Percentiles rank a stretch among this genome's conserved stretches.
Evolutionary conservation across 1,140 invertebrate species (phyloP).

Genomic region (Hestina assimilis): DNA sequence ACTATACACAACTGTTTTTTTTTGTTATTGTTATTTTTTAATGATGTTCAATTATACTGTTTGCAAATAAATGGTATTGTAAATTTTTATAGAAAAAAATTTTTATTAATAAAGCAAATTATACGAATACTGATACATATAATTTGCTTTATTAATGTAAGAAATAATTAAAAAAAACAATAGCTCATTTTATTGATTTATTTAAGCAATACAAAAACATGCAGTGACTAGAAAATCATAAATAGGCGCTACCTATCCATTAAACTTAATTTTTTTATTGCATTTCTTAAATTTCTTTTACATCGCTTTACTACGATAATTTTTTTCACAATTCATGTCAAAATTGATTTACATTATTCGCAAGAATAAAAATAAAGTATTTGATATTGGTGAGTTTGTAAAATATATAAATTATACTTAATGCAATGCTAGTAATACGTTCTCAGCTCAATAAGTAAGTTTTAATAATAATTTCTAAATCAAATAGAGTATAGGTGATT

Average conservation of each 20-base stretch:
- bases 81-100: no score
- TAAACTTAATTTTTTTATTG: constrained; percentile 28
- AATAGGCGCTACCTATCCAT: constrained; percentile 41
- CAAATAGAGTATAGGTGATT: neutral
- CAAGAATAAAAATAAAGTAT: neutral
- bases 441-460: no score
- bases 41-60: no score
- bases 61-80: no score
- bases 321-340: constrained; percentile 2
- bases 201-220: constrained; percentile 39
- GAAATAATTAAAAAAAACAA: constrained; percentile 48
- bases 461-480: no score
- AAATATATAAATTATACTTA: neutral
- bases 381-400: neutral
- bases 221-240: constrained; percentile 67
- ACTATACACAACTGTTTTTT: no score
- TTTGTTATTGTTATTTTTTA: no score
- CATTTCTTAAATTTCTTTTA: constrained; percentile 21
- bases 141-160: neutral
- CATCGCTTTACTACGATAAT: constrained; percentile 18
- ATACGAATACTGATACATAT: neutral
- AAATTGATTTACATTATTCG: neutral
- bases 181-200: constrained; percentile 38
- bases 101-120: neutral
- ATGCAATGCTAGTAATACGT: no score